Evolutionary conservation across 2,888 invertebrate species (phyloP), one percentile per base, ranked within the genome.

Genomic region (Hirtodrosophila cameraria): DNA sequence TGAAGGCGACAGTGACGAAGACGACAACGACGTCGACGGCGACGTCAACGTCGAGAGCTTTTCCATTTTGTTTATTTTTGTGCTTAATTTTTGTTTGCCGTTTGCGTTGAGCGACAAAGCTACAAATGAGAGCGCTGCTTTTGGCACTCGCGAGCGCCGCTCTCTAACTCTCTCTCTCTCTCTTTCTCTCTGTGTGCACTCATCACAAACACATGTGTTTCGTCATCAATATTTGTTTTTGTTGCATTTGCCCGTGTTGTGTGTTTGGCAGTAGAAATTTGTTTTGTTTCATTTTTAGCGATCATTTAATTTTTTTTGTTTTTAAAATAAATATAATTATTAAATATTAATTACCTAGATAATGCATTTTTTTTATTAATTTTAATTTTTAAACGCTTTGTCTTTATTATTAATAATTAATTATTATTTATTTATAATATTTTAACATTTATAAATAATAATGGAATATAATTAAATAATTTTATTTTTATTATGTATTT

Each of bases 201-300:
- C 61, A 52, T 53, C 58, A 60, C 64, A 84, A 76, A 79, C 71
- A 81, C 82, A 84, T 84, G 87, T 87, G 87, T 84, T 84, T 84
- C 87, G 87, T 87, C 84, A 84, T 84, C 84, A 80, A 78, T 74
- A 72, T 50, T 33, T 70, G 46, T 54, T 72, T 69, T 80, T 83
- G 50, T 83, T 77, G 70, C 68, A 71, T 63, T 77, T 73, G 48
- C 74, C 57, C n/a, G n/a, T n/a, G n/a, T n/a, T n/a, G 63, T 59
- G 64, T 62, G 63, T 60, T 59, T 75, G 57, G 42, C 52, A 54
- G 67, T 53, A 49, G 45, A 63, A 48, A 53, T 65, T 45, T 64
- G 41, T 23, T 49, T n/a, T n/a, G n/a, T n/a, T n/a, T n/a, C n/a
- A n/a, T n/a, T n/a, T n/a, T n/a, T n/a, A n/a, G n/a, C n/a, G n/a